Base-by-base conservation (phyloP, 2,888 invertebrate genomes). In the Zygogramma bicolorata region DNA sequence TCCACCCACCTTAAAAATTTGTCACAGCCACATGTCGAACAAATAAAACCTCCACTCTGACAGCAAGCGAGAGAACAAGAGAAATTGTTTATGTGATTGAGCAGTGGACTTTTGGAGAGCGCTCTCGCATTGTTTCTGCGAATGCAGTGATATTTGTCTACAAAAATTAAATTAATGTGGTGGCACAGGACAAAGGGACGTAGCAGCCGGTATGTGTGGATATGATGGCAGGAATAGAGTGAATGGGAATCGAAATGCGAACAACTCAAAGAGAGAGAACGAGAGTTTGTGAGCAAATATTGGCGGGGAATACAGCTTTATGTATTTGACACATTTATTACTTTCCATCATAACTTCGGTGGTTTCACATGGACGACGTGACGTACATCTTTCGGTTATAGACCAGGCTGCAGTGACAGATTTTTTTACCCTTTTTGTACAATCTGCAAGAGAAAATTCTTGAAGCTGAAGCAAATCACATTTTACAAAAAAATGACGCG, bases 101-200 rank as follows among this genome's bases (percentile, higher is more conserved):
- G 71, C 61, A 66, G 40, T 22, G 65, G 70, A 71, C 58, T 72
- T 73, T 75, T 75, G 70, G 31, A 40, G 29, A 71, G 66, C 49
- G 73, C 22, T 18, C 20, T 2, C 4, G 61, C 74, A 76, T 78
- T 78, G 76, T 76, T 74, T 71, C 70, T 40, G 63, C 49, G 68
- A 75, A 72, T 73, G 75, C 75, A 65, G 68, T 75, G 77, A 75
- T 76, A 70, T 77, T 76, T 74, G 76, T 73, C 73, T 68, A 68
- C 61, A 49, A 65, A 72, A 77, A 77, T 77, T 69, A 75, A 76
- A 76, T 78, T 76, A 76, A 77, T 77, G 77, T 70, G 71, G 71
- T 75, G 7, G 53, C 27, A 65, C 67, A 73, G 76, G 73, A 78
- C 78, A 78, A 78, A 75, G 68, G 76, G 67, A 63, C 70, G 20